Conservation (phyloP, 2,797 vertebrate genomes). For the Mormyrops boulengeri region DNA sequence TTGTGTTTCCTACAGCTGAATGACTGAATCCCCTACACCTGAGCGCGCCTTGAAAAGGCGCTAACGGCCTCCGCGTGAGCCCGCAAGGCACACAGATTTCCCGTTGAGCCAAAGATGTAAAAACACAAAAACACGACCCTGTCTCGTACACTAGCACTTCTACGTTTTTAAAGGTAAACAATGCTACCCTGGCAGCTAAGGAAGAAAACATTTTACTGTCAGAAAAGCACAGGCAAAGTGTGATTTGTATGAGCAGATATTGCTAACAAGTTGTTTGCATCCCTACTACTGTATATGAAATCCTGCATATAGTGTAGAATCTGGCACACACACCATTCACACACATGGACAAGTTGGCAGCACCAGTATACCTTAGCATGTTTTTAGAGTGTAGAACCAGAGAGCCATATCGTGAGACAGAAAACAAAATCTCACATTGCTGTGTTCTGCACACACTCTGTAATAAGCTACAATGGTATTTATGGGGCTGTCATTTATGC, state of each 20-base stretch:
- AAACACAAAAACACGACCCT: background rate
- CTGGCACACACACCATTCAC: background rate
- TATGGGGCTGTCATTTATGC: constrained; percentile 20
- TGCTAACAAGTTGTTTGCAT: background rate
- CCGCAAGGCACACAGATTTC: constrained; percentile 59
- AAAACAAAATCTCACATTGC: background rate
- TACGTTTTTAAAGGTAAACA: constrained; percentile 30
- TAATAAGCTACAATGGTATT: background rate
- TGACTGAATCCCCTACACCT: constrained; percentile 84
- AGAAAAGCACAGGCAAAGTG: background rate
- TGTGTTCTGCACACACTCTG: background rate
- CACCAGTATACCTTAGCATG: background rate
- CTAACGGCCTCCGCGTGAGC: constrained; percentile 73
- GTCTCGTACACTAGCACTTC: background rate
- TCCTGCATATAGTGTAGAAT: background rate
- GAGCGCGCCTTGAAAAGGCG: constrained; percentile 75
- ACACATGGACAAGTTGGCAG: background rate
- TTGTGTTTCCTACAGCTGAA: constrained; percentile 81
- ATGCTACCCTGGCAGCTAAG: background rate
- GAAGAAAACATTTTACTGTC: background rate
- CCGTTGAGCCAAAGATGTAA: constrained; percentile 67
- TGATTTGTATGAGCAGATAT: background rate
- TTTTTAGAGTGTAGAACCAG: background rate
- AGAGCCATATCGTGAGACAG: background rate
- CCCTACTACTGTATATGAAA: background rate